Evolutionary conservation across 2,113 vertebrate species (phyloP).

Genomic region (Chloropsis hardwickii): DNA sequence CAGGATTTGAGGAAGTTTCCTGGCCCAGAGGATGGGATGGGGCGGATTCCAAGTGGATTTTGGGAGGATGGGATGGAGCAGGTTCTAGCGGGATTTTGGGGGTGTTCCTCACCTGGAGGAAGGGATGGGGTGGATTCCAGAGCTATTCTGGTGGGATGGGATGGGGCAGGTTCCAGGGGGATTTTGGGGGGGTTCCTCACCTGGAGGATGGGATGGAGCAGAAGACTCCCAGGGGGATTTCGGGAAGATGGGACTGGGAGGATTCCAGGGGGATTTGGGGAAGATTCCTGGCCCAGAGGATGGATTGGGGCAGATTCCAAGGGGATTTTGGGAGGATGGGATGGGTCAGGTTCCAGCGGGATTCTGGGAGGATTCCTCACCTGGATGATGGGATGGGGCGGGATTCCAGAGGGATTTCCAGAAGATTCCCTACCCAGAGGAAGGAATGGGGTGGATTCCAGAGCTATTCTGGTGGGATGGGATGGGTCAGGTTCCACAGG

Average conservation of each 20-base stretch:
- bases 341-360: background rate
- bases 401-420: background rate
- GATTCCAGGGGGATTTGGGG: too few relatives aligned
- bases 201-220: too few relatives aligned
- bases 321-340: background rate
- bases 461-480: too few relatives aligned
- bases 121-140: too few relatives aligned
- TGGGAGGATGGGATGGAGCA: too few relatives aligned
- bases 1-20: background rate
- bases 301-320: background rate
- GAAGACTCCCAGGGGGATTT: background rate
- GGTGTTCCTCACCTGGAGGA: too few relatives aligned
- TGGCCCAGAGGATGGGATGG: too few relatives aligned
- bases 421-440: background rate
- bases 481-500: too few relatives aligned
- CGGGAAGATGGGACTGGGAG: accelerated
- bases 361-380: background rate
- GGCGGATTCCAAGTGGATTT: background rate
- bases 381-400: too few relatives aligned
- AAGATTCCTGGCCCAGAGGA: background rate
- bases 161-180: background rate
- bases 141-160: too few relatives aligned
- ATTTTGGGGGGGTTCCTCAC: background rate
- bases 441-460: background rate
- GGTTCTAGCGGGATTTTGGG: background rate